Base-by-base conservation (phyloP, 2,888 invertebrate species). In the Digitonthophagus gazella region DNA sequence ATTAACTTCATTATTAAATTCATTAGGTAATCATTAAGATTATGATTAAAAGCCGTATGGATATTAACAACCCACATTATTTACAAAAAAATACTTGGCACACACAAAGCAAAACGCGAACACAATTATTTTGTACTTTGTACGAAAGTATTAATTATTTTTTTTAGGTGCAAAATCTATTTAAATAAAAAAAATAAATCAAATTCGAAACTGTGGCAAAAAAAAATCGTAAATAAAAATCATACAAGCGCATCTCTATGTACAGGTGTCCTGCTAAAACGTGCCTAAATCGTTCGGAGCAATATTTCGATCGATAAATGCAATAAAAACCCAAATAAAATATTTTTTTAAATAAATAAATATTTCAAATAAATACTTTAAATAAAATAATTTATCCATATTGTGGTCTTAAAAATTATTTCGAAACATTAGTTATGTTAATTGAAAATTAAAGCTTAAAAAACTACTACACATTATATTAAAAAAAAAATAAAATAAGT, bases 41-140 rank as follows among this genome's bases (percentile, higher is more conserved):
- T n/a, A n/a, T n/a, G n/a, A n/a, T n/a, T n/a, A n/a, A n/a, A n/a
- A n/a, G n/a, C n/a, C n/a, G n/a, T n/a, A n/a, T n/a, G n/a, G n/a
- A n/a, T n/a, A n/a, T n/a, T n/a, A n/a, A n/a, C n/a, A n/a, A n/a
- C n/a, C n/a, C n/a, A n/a, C n/a, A n/a, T 18, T 61, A 61, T 61
- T 4, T 61, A 61, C 61, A n/a, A n/a, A n/a, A n/a, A n/a, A n/a
- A n/a, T n/a, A n/a, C n/a, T n/a, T n/a, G n/a, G n/a, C n/a, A n/a
- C n/a, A n/a, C n/a, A n/a, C n/a, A n/a, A 19, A 18, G 16, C 20
- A 19, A 67, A 54, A 44, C 16, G 19, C 20, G 55, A 15, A 58
- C 56, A n/a, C 56, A 69, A 69, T 69, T 69, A 67, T 69, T 66
- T 67, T 69, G 69, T 69, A 69, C 69, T 63, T 66, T 5, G 16